Base-by-base conservation (phyloP, 2,888 invertebrate genomes). In the Ephialtes manifestator region DNA sequence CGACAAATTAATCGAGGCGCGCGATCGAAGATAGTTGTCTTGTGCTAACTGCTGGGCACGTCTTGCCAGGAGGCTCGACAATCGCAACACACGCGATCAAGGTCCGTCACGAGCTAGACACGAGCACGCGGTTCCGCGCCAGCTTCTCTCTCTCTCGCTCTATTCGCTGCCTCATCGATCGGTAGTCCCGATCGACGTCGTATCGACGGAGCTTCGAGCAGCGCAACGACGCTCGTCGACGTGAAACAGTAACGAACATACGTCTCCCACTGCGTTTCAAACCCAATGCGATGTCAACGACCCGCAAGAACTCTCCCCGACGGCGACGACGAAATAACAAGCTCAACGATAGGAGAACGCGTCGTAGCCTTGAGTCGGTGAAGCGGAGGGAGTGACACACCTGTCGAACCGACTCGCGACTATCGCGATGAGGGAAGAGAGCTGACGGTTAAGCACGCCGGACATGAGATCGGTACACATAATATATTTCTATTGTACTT, bases 311-410 rank as follows among this genome's bases (percentile, higher is more conserved):
- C 31, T 67, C 28, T 60, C 28, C 15, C 35, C 63, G 35, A 39
- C 75, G 35, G 20, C 63, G 67, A 51, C 63, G 35, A 71, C 71
- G 55, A 65, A 63, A 63, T 71, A 71, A 63, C 20, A 60, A 78
- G 31, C 20, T 24, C 67, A 20, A 11, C 51, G 51, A 70, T 51
- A 51, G 53, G 20, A 18, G 15, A 48, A 48, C n/a, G 51, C 68
- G 48, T 48, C 48, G 11, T 31, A 70, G 68, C 51, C 51, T 70
- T 70, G 28, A 70, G 48, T 48, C 28, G 28, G n/a, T 31, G n/a
- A 28, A 20, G 28, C 4, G 18, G 68, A 70, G 31, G 18, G 51
- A 70, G 31, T 24, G 70, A 7, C 24, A 70, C 70, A 70, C 70
- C 70, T 70, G 70, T 70, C 70, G 70, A 53, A 70, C 35, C 28